These are phyloP conservation scores for Neoaliturus tenellus DNA, from an alignment of 2,888 invertebrate species.

Conservation along the genomic window DNA sequence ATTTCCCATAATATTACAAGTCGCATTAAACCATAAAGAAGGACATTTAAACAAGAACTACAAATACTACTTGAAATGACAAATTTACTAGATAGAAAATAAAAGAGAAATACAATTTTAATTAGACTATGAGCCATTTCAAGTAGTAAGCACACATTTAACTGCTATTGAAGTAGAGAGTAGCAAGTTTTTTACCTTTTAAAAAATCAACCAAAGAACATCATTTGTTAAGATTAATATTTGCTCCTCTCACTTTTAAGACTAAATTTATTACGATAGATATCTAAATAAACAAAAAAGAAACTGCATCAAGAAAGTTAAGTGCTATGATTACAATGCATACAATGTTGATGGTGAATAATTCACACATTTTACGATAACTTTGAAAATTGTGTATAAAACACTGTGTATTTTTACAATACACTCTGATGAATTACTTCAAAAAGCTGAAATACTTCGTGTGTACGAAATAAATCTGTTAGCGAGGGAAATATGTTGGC, in stretches of 20 bases:
- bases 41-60: constrained; percentile 40
- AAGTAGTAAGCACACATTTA: constrained; percentile 24
- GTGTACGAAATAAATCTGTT: constrained; percentile 25
- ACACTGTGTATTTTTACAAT: background rate
- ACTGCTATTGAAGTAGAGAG: constrained; percentile 42
- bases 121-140: constrained; percentile 10
- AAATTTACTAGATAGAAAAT: background rate
- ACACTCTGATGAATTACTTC: background rate
- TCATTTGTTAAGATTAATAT: background rate
- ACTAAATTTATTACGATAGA: constrained; percentile 38
- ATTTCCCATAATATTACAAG: background rate
- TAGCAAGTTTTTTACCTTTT: background rate
- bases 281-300: constrained; percentile 25
- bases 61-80: constrained; percentile 47
- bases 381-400: constrained; percentile 10
- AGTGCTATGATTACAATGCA: constrained; percentile 45
- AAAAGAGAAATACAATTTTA: background rate
- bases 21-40: background rate
- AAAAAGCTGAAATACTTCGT: constrained; percentile 27
- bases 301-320: constrained; percentile 43
- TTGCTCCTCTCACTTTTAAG: constrained; percentile 39
- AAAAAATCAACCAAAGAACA: background rate
- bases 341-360: constrained; percentile 13
- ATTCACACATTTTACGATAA: constrained; percentile 10
- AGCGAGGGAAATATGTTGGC: background rate